phyloP scores from a whole-genome alignment of 2,888 invertebrate genomes.

The Choristoneura rosaceana region DNA sequence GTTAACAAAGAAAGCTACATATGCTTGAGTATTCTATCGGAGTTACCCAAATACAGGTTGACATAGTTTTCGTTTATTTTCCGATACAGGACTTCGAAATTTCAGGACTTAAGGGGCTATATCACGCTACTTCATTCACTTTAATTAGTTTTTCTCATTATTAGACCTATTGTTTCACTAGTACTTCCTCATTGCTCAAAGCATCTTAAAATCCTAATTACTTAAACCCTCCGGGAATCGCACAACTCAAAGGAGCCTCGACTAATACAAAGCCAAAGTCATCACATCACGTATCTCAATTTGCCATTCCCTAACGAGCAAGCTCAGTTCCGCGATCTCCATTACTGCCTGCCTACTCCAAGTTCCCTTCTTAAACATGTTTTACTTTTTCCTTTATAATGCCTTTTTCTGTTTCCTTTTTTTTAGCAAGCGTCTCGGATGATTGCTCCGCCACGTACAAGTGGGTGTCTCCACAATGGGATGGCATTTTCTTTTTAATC shows the following conservation, averaged over 20 bases:
- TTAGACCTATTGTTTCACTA: not conserved
- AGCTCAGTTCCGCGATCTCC: constrained; percentile 50
- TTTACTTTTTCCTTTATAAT: constrained; percentile 58
- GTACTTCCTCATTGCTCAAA: not conserved
- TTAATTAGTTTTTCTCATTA: not conserved
- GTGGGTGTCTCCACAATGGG: constrained; percentile 63
- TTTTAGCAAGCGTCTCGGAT: constrained; percentile 63
- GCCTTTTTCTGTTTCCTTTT: constrained; percentile 60
- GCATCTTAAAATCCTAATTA: constrained; percentile 24
- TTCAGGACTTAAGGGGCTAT: no score
- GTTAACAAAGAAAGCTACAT: no score
- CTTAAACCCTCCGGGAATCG: constrained; percentile 30
- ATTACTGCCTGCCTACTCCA: constrained; percentile 47
- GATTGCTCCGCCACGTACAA: constrained; percentile 54
- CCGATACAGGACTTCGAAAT: no score
- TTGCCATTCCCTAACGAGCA: constrained; percentile 42
- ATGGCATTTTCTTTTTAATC: constrained; percentile 75
- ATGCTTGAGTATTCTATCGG: no score
- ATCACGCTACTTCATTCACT: no score
- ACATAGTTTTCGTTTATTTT: no score
- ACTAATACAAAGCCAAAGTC: constrained; percentile 40
- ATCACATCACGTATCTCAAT: constrained; percentile 39
- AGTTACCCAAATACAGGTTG: no score
- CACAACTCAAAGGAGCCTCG: constrained; percentile 31
- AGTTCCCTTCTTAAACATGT: constrained; percentile 54